Base-by-base conservation (phyloP, 2,888 invertebrate species). In the Monochamus alternatus region DNA sequence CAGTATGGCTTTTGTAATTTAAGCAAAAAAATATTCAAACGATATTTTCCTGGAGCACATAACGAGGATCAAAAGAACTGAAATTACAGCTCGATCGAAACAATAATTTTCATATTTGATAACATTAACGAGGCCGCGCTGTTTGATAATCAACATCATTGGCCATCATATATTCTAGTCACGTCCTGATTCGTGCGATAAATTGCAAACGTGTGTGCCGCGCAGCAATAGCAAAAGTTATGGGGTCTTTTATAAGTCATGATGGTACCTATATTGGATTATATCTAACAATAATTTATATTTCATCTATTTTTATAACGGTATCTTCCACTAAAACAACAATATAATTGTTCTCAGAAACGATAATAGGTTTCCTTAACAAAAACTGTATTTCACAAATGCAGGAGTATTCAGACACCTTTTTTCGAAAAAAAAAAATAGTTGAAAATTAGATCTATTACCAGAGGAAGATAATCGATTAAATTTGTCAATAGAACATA, bases 121-220 rank as follows among this genome's bases (percentile, higher is more conserved):
- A 47, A 47, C 47, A 47, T 38, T 63, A 63, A 63, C 43, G 62
- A 63, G 62, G n/a, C 38, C n/a, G 14, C n/a, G 43, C 14, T 62
- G 2, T 14, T 38, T n/a, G 62, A 38, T 63, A 63, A 63, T 63
- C 62, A 63, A 63, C 43, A 12, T 63, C 62, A 63, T 43, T 63
- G 62, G 62, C 43, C 43, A 63, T 63, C 62, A 14, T n/a, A 63
- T 63, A 63, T 63, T 63, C 62, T n/a, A 63, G 14, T 14, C 62
- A 63, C 62, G 38, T 14, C 38, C 5, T 43, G n/a, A n/a, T 32
- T 62, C 38, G 38, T 60, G 43, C 62, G 43, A 43, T 63, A 63
- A 63, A 63, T 63, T 63, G 43, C 43, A 63, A 63, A 43, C 47
- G 47, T 47, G 47, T 47, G 47, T 47, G 47, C 62, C 43, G 43